Evolutionary conservation across 2,113 vertebrate genomes (phyloP), one percentile per base, ranked within the genome.

Genomic region (Phaethornis superciliosus): DNA sequence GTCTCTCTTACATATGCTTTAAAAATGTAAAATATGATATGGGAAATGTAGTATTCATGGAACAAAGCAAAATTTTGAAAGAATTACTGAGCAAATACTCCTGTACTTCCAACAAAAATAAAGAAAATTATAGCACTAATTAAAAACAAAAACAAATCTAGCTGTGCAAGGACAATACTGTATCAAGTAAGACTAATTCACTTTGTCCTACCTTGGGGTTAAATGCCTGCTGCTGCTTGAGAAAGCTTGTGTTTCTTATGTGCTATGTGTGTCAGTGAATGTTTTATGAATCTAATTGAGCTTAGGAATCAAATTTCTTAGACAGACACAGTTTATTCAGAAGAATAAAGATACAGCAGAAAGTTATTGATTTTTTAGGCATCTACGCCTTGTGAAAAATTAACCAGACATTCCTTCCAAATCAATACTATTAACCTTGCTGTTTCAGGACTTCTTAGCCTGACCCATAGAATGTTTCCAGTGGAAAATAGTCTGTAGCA

Each of bases 351-450:
- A 97, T 96, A 97, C 93, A 97, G 97, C 97, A 98, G 97, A 98
- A 97, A 96, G 95, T 95, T 97, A 98, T 98, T 97, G 98, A 98
- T 98, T 98, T 97, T 85, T 96, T 96, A 98, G 95, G 96, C 94
- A 96, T 95, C 95, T 97, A 97, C 96, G 54, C 95, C 96, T 97
- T 98, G 97, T 98, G 98, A 98, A 98, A 98, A 98, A 98, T 98
- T 98, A 98, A 97, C 95, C 95, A 98, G 97, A 98, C 97, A 96
- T 97, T 96, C 87, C 93, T 96, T 93, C 95, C 93, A 88, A 97
- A 98, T 98, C 98, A 80, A 98, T 98, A 95, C 19, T 40, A 95
- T 97, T 97, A 97, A 92, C 96, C 95, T 97, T 96, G 95, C 90
- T 96, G 88, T 81, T 88, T 96, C 89, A 96, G 92, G 82, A 92